Evolutionary conservation across 2,888 invertebrate species (phyloP).

Genomic region (Lottia scabra): DNA sequence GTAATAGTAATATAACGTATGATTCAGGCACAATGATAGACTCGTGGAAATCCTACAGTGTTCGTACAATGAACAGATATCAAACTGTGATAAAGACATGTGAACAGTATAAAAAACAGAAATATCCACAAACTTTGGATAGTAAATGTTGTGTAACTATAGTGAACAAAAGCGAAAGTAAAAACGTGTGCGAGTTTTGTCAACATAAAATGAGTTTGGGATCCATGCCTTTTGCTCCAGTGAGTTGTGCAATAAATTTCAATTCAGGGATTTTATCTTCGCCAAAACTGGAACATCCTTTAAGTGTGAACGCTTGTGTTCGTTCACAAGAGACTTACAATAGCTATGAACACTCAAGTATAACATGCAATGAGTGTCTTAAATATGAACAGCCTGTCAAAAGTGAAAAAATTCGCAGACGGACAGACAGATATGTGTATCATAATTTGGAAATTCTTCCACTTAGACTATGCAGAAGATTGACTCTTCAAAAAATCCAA

Average conservation of each 20-base stretch:
- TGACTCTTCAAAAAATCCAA: constrained; percentile 45
- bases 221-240: background rate
- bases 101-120: constrained; percentile 6
- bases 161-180: constrained; percentile 20
- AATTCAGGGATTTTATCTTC: background rate
- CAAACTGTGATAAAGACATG: constrained; percentile 20
- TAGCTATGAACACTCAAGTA: constrained; percentile 45
- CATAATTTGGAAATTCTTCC: constrained; percentile 37
- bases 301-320: constrained; percentile 38
- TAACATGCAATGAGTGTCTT: constrained; percentile 44
- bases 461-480: constrained; percentile 41
- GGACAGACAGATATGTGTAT: constrained; percentile 46
- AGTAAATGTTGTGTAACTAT: constrained; percentile 44
- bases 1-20: constrained; percentile 8
- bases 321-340: constrained; percentile 50
- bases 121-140: constrained; percentile 6
- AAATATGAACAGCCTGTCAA: constrained; percentile 18
- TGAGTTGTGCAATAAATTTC: constrained; percentile 9
- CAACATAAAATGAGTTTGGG: constrained; percentile 16
- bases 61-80: constrained; percentile 19
- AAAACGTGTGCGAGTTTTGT: constrained; percentile 48
- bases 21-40: background rate
- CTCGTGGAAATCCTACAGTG: constrained; percentile 15
- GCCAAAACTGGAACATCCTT: background rate
- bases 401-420: constrained; percentile 26